Percentiles rank a stretch among this genome's conserved stretches.
Evolutionary conservation across 2,797 vertebrate species (phyloP).

Genomic region (Parambassis ranga): DNA sequence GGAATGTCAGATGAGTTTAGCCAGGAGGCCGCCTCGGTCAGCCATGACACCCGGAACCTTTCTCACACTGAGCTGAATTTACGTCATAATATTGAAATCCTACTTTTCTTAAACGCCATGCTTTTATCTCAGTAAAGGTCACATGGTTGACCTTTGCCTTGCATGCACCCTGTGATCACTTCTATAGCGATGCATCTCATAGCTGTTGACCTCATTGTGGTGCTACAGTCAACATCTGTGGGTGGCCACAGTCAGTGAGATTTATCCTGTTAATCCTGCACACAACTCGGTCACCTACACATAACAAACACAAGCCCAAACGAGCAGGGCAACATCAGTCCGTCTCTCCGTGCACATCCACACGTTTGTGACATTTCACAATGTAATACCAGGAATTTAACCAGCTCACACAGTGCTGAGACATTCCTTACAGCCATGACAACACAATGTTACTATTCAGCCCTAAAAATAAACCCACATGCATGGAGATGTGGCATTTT

Average conservation of each 20-base stretch:
- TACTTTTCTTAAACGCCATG: too few species aligned
- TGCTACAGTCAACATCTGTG: too few species aligned
- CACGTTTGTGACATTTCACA: conserved; percentile 58
- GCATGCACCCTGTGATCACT: too few species aligned
- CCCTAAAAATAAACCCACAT: conserved; percentile 17
- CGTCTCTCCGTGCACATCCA: background rate
- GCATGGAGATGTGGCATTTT: background rate
- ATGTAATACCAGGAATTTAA: conserved; percentile 39
- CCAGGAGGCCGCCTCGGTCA: background rate
- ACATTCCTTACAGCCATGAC: conserved; percentile 52
- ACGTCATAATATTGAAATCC: background rate
- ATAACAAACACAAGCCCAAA: too few species aligned
- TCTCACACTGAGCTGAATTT: too few species aligned
- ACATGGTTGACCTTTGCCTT: too few species aligned
- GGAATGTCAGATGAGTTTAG: background rate
- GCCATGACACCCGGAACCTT: background rate
- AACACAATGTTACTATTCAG: conserved; percentile 44
- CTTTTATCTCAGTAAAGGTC: too few species aligned
- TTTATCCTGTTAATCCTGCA: too few species aligned
- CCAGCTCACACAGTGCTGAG: conserved; percentile 35
- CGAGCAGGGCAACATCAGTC: conserved; percentile 12
- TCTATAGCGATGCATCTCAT: too few species aligned
- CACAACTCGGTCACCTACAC: too few species aligned
- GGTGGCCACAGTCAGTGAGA: background rate
- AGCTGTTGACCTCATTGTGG: too few species aligned